Base-by-base conservation (phyloP, 2,888 invertebrate genomes). In the Drosophila helvetica region DNA sequence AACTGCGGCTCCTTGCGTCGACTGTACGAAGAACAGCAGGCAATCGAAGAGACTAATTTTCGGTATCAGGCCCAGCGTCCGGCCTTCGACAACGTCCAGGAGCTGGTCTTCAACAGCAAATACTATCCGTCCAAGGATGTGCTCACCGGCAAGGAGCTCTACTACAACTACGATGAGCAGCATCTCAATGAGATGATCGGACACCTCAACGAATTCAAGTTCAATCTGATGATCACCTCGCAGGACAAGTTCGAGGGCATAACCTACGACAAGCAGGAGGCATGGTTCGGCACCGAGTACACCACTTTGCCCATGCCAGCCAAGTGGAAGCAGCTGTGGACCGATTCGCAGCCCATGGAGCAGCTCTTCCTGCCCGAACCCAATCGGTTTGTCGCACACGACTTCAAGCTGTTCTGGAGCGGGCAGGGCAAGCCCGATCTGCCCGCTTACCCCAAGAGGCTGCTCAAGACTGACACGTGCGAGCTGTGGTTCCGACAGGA, bases 401-500 rank as follows among this genome's bases (percentile, higher is more conserved):
- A 97, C 90, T 97, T 97, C 86, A 92, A 76, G 12, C 77, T 92
- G 61, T 83, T 89, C n/a, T 91, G 91, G 90, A 79, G 86, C 3
- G 70, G 83, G 18, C 71, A 78, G 50, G 88, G 88, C n/a, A 89
- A 82, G 27, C 89, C 90, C 0, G 84, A 83, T 9, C 27, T 90
- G 19, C 79, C 89, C 3, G 90, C 91, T 0, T 93, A 93, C 79
- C 96, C 96, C 2, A 90, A 91, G 42, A 94, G 94, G 88, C 92
- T 96, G 46, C 80, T 94, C 10, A 91, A 93, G 47, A 93, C 93
- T n/a, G 90, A 93, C 15, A 85, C 93, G 18, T 91, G 93, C 51
- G 96, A 97, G 90, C 90, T 98, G 54, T 98, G 97, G 97, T 96
- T 96, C 92, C 95, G 96, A 79, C 95, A 95, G 25, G 98, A 98